These are phyloP conservation scores for Andricus quercusramuli DNA, from an alignment of 2,888 invertebrate genomes.

Conservation along the genomic window DNA sequence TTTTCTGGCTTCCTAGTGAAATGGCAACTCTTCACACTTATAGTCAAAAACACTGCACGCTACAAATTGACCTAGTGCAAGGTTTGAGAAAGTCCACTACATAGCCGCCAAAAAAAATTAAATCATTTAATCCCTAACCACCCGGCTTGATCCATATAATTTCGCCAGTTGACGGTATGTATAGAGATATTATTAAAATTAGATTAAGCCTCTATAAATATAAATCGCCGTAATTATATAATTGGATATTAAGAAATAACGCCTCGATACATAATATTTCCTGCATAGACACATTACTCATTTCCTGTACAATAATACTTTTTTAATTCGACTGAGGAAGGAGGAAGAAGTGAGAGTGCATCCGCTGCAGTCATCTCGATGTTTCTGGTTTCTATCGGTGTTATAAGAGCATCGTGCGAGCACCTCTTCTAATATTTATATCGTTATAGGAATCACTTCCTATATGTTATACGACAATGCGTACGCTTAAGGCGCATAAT, in stretches of 20 bases:
- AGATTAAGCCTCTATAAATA: not conserved
- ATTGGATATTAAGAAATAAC: not conserved
- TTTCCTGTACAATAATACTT: not conserved
- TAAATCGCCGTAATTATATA: not conserved
- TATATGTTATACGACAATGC: conserved; percentile 45
- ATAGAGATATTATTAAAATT: not conserved
- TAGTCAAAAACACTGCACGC: no score
- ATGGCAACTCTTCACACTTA: no score
- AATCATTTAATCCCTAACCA: no score
- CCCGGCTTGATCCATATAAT: no score
- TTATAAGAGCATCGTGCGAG: not conserved
- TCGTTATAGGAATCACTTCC: conserved; percentile 26
- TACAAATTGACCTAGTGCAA: no score
- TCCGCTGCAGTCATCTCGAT: not conserved
- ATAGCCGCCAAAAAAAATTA: no score
- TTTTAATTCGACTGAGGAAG: conserved; percentile 3
- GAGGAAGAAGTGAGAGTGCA: conserved; percentile 34
- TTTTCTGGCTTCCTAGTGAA: no score
- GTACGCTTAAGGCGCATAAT: conserved; percentile 51
- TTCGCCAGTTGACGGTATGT: no score
- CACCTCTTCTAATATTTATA: not conserved
- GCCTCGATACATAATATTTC: conserved; percentile 23
- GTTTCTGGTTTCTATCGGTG: not conserved
- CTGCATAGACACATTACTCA: not conserved
- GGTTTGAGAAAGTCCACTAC: no score